Evolutionary conservation across 2,888 invertebrate species (phyloP), one percentile per base, ranked within the genome.

Genomic region (Drosophila siamana): DNA sequence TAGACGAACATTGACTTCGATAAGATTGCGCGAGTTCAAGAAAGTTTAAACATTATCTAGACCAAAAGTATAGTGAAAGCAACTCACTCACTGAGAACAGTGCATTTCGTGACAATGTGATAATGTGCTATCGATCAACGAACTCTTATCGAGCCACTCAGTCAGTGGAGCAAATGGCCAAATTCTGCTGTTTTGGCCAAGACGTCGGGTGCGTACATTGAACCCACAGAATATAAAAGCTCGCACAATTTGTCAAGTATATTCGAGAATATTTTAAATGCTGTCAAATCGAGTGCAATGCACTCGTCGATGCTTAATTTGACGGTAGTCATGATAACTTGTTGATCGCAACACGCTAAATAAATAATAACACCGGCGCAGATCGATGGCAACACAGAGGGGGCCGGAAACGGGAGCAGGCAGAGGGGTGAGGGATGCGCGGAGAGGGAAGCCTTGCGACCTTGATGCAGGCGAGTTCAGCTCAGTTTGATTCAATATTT

Each of bases 401-500:
- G 8, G 50, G n/a, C n/a, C n/a, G n/a, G n/a, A n/a, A n/a, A n/a
- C n/a, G n/a, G n/a, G n/a, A n/a, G n/a, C 19, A 19, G 19, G 19
- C 11, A 9, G 13, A 1, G 7, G 4, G 8, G 50, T 7, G 15
- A 19, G 11, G 13, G 24, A 15, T 6, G 11, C 8, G n/a, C 4
- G 41, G 19, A 16, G 26, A 57, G 33, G 0, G 43, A 11, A n/a
- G 41, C 38, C 52, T 44, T 40, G 19, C 71, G 74, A 60, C 69
- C 75, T 69, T 76, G 75, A 75, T 76, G 55, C 57, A 38, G 36
- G 2, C 13, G 43, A 57, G 77, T 75, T 75, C 69, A 76, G 16
- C 54, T 40, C 16, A 57, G 70, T 65, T 74, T 74, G 63, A 61
- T 54, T 68, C 60, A 74, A 77, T 77, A 77, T 78, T 78, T 52